Conservation (phyloP, 2,113 vertebrate genomes). For the Sphyrna mokarran region DNA sequence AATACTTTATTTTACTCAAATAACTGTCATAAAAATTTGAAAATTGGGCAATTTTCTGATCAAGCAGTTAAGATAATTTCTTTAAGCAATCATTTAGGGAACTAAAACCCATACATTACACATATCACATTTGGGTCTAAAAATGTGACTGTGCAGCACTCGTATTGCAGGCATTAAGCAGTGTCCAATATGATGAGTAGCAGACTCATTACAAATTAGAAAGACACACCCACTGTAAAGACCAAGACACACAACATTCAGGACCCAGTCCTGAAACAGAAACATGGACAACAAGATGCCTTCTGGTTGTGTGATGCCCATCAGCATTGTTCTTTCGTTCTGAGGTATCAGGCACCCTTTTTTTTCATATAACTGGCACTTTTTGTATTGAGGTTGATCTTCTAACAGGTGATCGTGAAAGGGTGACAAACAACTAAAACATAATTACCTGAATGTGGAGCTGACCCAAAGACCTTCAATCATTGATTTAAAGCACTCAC, state of each 20-base stretch:
- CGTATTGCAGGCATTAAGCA: not conserved
- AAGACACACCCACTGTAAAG: not conserved
- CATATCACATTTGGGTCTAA: not conserved
- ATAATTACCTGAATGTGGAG: too few relatives aligned
- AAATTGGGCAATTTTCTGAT: not conserved
- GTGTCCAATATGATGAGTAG: not conserved
- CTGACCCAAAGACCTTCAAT: too few relatives aligned
- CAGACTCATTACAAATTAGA: not conserved
- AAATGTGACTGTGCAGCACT: not conserved
- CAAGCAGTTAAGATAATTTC: not conserved
- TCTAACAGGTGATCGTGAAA: too few relatives aligned
- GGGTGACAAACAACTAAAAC: too few relatives aligned
- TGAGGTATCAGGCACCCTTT: not conserved
- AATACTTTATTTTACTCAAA: not conserved
- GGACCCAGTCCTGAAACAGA: not conserved
- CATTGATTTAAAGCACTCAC: too few relatives aligned
- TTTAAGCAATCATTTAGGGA: not conserved
- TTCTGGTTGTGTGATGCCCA: not conserved
- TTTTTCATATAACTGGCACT: too few relatives aligned
- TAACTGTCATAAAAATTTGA: not conserved
- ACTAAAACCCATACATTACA: not conserved
- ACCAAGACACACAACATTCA: not conserved
- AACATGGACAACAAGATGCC: not conserved
- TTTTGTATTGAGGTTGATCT: too few relatives aligned
- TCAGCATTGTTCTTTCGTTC: not conserved